Base-by-base conservation (phyloP, 2,113 vertebrate genomes). In the Oryzias melastigma region DNA sequence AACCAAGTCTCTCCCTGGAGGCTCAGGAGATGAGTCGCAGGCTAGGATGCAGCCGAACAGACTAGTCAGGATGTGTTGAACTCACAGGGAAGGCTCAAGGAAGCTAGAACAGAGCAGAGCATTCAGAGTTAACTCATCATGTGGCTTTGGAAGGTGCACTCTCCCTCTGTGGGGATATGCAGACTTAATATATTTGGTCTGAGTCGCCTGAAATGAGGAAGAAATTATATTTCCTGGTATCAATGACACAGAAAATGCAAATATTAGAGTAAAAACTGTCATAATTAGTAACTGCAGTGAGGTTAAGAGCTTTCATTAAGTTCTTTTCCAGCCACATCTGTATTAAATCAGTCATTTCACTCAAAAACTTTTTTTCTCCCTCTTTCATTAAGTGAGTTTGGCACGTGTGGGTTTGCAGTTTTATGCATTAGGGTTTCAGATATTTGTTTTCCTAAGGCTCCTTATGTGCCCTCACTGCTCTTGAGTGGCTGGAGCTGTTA, bases 61-160 rank as follows among this genome's bases (percentile, higher is more conserved):
- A 72, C 71, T 69, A 81, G 78, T 86, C 87, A 81, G 65, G 68
- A 68, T 59, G 43, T 45, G 73, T 84, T 13, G 40, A 68, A 55
- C 27, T 80, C 73, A 83, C 55, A 58, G 64, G 62, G 17, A 47
- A 17, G 18, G 52, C 49, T 41, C 45, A 48, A 54, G 51, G 35
- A 59, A 51, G 71, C 17, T 27, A 29, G 24, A 77, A 16, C 22
- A 51, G 13, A 60, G 43, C 40, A 60, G 43, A 48, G 43, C 56
- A 40, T 41, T 46, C 52, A 20, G 13, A 47, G 47, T 68, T 56
- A 68, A 52, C 50, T 58, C 57, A 60, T 10, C 60, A 35, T 63
- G 59, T 52, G 48, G 10, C 58, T 47, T 63, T 52, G 22, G 44
- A 24, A 47, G 62, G 45, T 40, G 22, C n/a, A 65, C 3, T 29